Evolutionary conservation across 2,797 vertebrate genomes (phyloP).

Genomic region (Ctenopoma multispine): DNA sequence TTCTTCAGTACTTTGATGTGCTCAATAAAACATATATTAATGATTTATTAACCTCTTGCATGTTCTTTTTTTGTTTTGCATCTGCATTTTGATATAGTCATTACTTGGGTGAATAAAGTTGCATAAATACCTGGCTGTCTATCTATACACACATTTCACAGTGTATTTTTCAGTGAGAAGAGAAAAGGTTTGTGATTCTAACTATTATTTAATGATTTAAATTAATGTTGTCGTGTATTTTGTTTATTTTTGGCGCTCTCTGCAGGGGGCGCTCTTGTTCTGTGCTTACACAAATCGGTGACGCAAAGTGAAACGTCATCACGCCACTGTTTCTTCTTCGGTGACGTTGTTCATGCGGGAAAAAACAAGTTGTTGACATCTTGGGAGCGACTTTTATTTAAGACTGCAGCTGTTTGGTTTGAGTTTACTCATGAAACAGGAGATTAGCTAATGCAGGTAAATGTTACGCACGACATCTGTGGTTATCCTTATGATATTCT

Average conservation of each 20-base stretch:
- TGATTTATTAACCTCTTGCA: background rate
- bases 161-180: too few species aligned
- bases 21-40: slow-evolving; percentile 26
- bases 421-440: background rate
- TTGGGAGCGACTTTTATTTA: background rate
- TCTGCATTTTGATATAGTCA: too few species aligned
- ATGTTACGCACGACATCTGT: background rate
- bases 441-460: slow-evolving; percentile 18
- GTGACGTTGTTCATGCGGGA: slow-evolving; percentile 3
- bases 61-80: background rate
- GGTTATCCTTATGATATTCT: rapidly evolving
- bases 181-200: too few species aligned
- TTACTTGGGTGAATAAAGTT: too few species aligned
- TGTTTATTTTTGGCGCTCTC: background rate
- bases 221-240: too few species aligned
- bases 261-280: slow-evolving; percentile 29
- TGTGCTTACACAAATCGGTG: background rate
- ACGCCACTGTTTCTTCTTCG: slow-evolving; percentile 26
- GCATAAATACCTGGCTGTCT: too few species aligned
- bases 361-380: slow-evolving; percentile 1
- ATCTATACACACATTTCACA: too few species aligned
- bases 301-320: slow-evolving; percentile 43
- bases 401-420: rapidly evolving
- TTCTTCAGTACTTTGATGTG: slow-evolving; percentile 1
- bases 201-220: too few species aligned